Conservation (phyloP, 2,888 invertebrate genomes). For the Agrochola lychnidis region DNA sequence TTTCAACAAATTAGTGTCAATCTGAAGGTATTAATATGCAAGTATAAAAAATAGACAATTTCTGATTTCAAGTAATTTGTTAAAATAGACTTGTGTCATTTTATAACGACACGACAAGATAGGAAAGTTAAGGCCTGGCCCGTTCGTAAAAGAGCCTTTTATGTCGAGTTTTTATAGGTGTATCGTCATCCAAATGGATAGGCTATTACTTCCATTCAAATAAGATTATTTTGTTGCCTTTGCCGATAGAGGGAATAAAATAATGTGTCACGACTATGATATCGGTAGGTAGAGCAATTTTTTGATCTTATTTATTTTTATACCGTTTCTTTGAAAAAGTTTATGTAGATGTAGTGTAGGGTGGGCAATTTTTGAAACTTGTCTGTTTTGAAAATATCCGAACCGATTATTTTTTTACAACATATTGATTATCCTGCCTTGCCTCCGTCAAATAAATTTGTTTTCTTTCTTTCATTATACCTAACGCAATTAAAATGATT, state of each 20-base stretch:
- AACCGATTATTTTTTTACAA: too few species aligned
- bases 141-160: constrained; percentile 40
- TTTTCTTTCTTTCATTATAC: too few species aligned
- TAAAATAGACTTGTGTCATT: constrained; percentile 9
- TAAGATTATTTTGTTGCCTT: constrained; percentile 24
- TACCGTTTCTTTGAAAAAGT: background rate
- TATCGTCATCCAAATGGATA: constrained; percentile 37
- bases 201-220: constrained; percentile 37
- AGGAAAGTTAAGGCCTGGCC: constrained; percentile 20
- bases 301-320: background rate
- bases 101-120: constrained; percentile 5
- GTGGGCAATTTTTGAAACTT: background rate
- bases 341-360: background rate
- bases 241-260: constrained; percentile 15
- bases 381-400: background rate
- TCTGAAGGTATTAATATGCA: background rate
- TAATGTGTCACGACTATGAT: constrained; percentile 9
- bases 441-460: too few species aligned
- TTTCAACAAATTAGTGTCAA: background rate
- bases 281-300: too few species aligned
- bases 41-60: background rate
- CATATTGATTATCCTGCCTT: too few species aligned
- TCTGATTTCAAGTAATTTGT: background rate
- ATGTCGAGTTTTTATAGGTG: constrained; percentile 39
- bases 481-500: too few species aligned